Percentiles rank a stretch among this genome's conserved stretches.
Conservation (phyloP, 1,140 invertebrate species). For the Sarcophaga peregrina region DNA sequence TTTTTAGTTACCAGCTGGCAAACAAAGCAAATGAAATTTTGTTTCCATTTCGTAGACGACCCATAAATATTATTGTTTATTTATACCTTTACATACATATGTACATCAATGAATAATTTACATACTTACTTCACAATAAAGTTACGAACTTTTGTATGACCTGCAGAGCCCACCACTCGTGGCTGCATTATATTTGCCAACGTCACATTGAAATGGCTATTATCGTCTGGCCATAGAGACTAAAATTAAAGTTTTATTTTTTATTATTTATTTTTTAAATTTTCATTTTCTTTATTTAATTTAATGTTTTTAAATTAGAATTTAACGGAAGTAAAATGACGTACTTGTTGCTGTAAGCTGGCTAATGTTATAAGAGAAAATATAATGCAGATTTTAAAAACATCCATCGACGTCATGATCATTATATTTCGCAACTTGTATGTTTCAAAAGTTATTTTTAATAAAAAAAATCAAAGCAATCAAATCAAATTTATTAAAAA, state of each 20-base stretch:
- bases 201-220: constrained; percentile 72
- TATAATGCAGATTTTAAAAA: not conserved
- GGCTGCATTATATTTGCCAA: constrained; percentile 78
- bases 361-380: not conserved
- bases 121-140: constrained; percentile 68
- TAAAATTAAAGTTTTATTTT: not conserved
- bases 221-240: constrained; percentile 63
- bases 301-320: not conserved
- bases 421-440: too few relatives aligned
- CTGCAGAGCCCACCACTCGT: constrained; percentile 77
- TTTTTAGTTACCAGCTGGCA: too few relatives aligned
- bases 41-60: too few relatives aligned
- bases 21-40: too few relatives aligned
- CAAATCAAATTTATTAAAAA: not conserved
- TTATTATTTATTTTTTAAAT: not conserved
- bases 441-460: too few relatives aligned
- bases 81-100: too few relatives aligned
- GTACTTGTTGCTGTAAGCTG: not conserved
- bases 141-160: constrained; percentile 76
- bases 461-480: not conserved
- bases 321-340: not conserved
- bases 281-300: not conserved
- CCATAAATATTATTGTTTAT: too few relatives aligned
- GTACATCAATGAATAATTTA: too few relatives aligned
- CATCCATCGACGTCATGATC: too few relatives aligned